Base-by-base conservation (phyloP, 2,797 vertebrate genomes). In the Lutjanus campechanus region DNA sequence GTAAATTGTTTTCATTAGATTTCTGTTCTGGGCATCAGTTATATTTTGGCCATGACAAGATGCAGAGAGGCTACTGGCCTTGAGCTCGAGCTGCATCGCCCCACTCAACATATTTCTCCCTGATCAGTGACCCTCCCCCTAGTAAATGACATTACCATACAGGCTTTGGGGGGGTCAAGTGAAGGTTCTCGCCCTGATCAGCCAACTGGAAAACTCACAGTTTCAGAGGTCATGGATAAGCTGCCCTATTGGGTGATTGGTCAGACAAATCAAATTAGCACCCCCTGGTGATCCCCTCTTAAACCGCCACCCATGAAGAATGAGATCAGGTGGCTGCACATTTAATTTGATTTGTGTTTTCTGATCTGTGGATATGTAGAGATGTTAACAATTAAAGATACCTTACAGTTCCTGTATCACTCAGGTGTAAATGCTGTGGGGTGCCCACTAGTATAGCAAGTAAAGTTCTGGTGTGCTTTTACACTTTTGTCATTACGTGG, bases 241-340 rank as follows among this genome's bases (percentile, higher is more conserved):
- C 89, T 51, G 80, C 87, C 83, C 77, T 70, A 89, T 88, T 91
- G 92, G 92, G 86, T 80, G 91, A 91, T 84, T 91, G 90, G 87
- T 93, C 88, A 91, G 90, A 95, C 93, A 94, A 95, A 94, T 95
- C 91, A 90, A 91, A 96, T 95, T 93, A 94, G 88, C 93, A 86
- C 84, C 83, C 79, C 8, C 69, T 22, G 56, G 77, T 75, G 83
- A 89, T 89, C 75, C 79, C 72, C 54, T 83, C 68, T 82, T 86
- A 86, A 89, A 88, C 58, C 29, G 59, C 89, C 90, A 89, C 88
- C 87, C 91, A 92, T 72, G 79, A 85, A 89, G 89, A 82, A 81
- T 61, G 73, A 83, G 73, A 76, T 58, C 76, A 83, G 78, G 47
- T 36, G 71, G 73, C 41, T 68, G 71, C 29, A 64, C 65, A 61